Evolutionary conservation across 2,797 vertebrate species (phyloP), one percentile per base, ranked within the genome.

Genomic region (Calcarius lapponicus): DNA sequence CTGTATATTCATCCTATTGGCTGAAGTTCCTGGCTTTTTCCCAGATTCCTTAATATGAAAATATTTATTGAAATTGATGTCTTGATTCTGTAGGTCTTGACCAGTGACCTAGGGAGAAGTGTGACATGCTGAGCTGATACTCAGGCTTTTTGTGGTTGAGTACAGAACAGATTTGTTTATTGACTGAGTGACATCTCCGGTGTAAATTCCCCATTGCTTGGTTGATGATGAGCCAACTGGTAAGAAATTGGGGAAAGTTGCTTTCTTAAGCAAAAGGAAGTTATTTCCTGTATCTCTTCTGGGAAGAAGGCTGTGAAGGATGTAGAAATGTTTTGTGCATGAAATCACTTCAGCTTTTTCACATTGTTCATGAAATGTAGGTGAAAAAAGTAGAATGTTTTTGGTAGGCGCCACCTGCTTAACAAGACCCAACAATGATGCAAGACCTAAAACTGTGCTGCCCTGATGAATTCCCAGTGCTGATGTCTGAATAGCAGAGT

Each of bases 51-150:
- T 66, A 80, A 80, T 81, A 67, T 95, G 86, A 88, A 95, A 94
- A 61, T 95, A 90, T 96, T 97, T 96, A 58, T 82, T 96, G 78
- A 78, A 91, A 86, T 75, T 36, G 45, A 70, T 84, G 91, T 96
- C 72, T 94, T 94, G 76, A 73, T 94, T 95, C 86, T 6, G 1
- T 82, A 60, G 16, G 51, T 86, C 70, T 86, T 75, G 84, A 94
- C 86, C 71, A 40, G 54, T 90, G 86, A 90, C 93, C 86, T 80
- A 66, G 25, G 74, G 72, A 50, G 95, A 82, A 95, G 80, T 51
- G 60, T 87, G 92, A 85, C 92, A 80, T 91, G 67, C 38, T 78
- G 81, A 88, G 73, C 21, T 84, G 64, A 90, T 85, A 57, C 13
- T 82, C 20, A 28, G 56, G 64, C n/a, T 76, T 80, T 86, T 82